Evolutionary conservation across 2,797 vertebrate species (phyloP).

Genomic region (Crenichthys baileyi): DNA sequence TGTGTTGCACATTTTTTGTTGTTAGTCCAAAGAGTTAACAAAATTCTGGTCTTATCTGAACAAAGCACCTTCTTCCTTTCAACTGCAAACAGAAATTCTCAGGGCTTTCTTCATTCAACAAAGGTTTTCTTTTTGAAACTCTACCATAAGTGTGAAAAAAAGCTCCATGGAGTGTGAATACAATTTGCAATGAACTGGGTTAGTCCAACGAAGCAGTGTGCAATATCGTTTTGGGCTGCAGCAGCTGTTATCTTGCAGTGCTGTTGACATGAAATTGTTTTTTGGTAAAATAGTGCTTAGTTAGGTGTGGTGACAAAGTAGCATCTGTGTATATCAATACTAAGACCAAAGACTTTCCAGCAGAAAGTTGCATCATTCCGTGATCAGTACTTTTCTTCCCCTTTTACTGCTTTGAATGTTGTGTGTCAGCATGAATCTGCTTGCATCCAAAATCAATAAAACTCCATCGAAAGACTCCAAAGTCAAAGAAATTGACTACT

Average conservation of each 20-base stretch:
- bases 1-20: no score
- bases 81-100: no score
- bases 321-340: neutral
- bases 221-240: neutral
- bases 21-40: no score
- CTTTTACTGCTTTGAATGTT: neutral
- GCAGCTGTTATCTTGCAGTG: neutral
- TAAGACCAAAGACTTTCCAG: neutral
- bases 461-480: neutral
- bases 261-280: neutral
- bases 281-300: neutral
- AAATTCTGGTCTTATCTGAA: no score
- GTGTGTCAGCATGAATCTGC: neutral
- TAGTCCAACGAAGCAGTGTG: neutral
- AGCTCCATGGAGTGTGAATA: neutral
- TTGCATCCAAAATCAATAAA: neutral
- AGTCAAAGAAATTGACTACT: neutral
- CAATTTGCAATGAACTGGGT: neutral
- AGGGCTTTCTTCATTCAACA: no score
- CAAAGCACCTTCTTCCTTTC: no score
- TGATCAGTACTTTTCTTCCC: neutral
- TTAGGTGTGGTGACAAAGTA: neutral
- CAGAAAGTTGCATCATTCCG: neutral
- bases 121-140: no score
- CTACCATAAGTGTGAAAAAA: neutral